Evolutionary conservation across 1,140 invertebrate genomes (phyloP), one percentile per base, ranked within the genome.

Genomic region (Phocides pigmalion): DNA sequence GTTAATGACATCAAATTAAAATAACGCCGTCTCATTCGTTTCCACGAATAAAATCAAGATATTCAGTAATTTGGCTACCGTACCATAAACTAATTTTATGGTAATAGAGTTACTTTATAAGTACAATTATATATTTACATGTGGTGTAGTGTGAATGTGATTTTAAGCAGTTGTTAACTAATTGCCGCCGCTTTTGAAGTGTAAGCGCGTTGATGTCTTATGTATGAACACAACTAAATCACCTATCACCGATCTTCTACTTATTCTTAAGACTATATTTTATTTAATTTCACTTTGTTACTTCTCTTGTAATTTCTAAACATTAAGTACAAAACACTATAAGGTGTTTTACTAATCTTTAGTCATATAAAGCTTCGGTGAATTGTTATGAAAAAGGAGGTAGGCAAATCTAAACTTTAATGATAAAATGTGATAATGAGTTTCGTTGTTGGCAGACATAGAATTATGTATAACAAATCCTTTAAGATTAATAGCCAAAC

Each of bases 121-220:
- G 32, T 39, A 53, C 32, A 39, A 37, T 53, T 53, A 53, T 39
- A 17, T 11, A n/a, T 20, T 39, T 47, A 41, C 9, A 39, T 22
- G 15, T 9, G 14, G 20, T 35, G 59, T 25, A 37, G 25, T 54
- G 22, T 64, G 32, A 20, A 35, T 54, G 5, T 46, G 41, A n/a
- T 37, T 41, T 37, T 39, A 47, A 28, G 15, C 12, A 12, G 35
- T 44, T 54, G 15, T 59, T 9, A 35, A 19, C 11, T 42, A 44
- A 56, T 42, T 56, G 42, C 19, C 25, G 15, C 14, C 15, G 25
- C 20, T 46, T 54, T 37, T 64, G 25, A 44, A 11, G 46, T 15
- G 28, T 9, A 3, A 44, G 16, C 65, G 64, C 80, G 80, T 82
- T 82, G 77, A 82, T 67, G 72, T 82, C 80, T 82, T 76, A 75